Evolutionary conservation across 2,797 vertebrate species (phyloP), one percentile per base, ranked within the genome.

Genomic region (Loriculus beryllinus): DNA sequence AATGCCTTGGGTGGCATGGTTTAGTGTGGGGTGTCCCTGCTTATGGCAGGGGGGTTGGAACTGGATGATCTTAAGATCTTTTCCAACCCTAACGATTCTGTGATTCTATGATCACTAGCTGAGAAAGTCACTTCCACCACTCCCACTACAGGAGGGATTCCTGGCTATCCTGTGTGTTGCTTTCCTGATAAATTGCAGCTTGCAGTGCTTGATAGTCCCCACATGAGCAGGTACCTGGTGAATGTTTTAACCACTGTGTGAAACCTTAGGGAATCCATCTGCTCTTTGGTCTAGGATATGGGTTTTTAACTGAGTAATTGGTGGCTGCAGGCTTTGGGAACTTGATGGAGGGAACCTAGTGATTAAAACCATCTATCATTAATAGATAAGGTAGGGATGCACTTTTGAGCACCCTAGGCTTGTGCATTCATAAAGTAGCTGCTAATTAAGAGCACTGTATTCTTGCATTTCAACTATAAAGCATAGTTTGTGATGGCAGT

Each of bases 391-490:
- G 82, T 51, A 63, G 42, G 72, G 26, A 45, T 85, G 92, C 70
- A 51, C 90, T 94, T 86, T 83, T n/a, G 23, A 56, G 14, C 56
- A 43, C 35, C 82, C 75, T 31, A 67, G 86, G 72, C 91, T 87
- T 51, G 75, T 77, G 83, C 69, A 60, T 91, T 90, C 25, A 40
- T 86, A 96, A 96, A 96, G 74, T 29, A 95, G 95, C 85, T 86
- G 91, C 94, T 97, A 96, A 97, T 97, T 97, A 95, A 97, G 91
- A 90, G 77, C 67, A n/a, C 20, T 56, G 35, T 69, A 47, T 95
- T 94, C 83, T 78, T 75, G 52, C 26, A 63, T 28, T 97, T 94
- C 74, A 47, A 39, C 94, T 64, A 77, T 94, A 96, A 97, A 94
- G 85, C 93, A 96, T 42, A 49, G 85, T 93, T 93, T 91, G 95